A percentile compares a stretch with the other conserved stretches of the same genome.
Conservation (phyloP, 1,140 invertebrate species). For the Bacillus rossius region DNA sequence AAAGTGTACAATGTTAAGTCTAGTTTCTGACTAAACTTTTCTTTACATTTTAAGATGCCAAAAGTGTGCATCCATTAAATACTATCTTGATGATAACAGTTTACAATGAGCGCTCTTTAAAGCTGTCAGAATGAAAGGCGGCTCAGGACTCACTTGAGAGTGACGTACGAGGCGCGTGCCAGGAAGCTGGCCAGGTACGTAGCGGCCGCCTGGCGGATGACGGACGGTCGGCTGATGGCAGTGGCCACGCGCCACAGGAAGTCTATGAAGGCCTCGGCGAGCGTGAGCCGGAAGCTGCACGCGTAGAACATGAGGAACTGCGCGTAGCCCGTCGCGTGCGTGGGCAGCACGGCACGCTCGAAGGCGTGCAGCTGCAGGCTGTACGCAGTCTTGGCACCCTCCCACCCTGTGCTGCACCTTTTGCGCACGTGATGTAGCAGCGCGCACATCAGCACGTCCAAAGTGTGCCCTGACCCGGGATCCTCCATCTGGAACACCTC, state of each 20-base stretch:
- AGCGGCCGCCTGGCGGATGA: conserved; percentile 63
- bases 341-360: conserved; percentile 65
- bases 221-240: conserved; percentile 54
- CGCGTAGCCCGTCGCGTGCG: conserved; percentile 65
- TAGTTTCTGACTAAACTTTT: too few species aligned
- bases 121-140: too few species aligned
- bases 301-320: conserved; percentile 78
- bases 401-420: conserved; percentile 40
- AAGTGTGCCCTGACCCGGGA: conserved; percentile 43
- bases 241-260: conserved; percentile 71
- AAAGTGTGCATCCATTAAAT: too few species aligned
- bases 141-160: conserved; percentile 58
- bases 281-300: conserved; percentile 58
- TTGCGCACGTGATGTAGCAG: conserved; percentile 52
- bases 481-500: conserved; percentile 47
- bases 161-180: conserved; percentile 59
- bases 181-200: conserved; percentile 72
- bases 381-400: conserved; percentile 31
- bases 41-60: too few species aligned
- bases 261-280: conserved; percentile 62
- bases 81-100: too few species aligned
- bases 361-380: conserved; percentile 47
- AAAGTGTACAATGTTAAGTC: too few species aligned
- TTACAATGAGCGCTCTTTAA: too few species aligned
- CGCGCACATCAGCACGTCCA: conserved; percentile 59